Evolutionary conservation across 2,113 vertebrate genomes (phyloP), one percentile per base, ranked within the genome.

Genomic region (Chloebia gouldiae): DNA sequence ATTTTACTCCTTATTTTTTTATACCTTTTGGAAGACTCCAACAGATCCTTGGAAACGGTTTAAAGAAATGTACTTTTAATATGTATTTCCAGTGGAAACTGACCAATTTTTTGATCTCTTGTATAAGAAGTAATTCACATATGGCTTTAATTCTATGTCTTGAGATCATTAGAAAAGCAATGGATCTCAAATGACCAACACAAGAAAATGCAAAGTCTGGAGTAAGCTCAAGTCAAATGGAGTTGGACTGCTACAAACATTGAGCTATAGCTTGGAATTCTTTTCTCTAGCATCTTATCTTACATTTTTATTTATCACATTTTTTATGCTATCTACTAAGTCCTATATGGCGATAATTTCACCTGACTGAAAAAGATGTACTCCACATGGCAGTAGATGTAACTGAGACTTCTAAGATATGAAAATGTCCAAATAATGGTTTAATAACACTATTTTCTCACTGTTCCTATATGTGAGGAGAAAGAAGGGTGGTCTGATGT

Each of bases 391-490:
- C 70, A 88, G 5, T 15, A 60, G 6, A 12, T 75, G 24, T 35
- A 61, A 49, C 5, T 33, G 4, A 66, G 5, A 51, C 4, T 51
- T 10, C 56, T 42, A 51, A 86, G 15, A 53, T 12, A 45, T 15
- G 0, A 57, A 84, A 59, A 50, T 68, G 60, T 30, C 4, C 6
- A 1, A 1, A 6, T 27, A 42, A 5, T n/a, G 2, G 10, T 75
- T 66, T 33, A 27, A 84, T 9, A 54, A 9, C 6, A 65, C 9
- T 19, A 4, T 79, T 64, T 85, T 71, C 13, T 66, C 56, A 35
- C 16, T 57, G 7, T 0, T 78, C 1, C 10, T 59, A 4, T 7
- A 1, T 7, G 30, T 40, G 24, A 64, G 15, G 9, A 33, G 30
- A 80, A 71, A 9, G 40, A 68, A 77, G 11, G 17, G 45, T 45